Conservation (phyloP, 2,888 invertebrate genomes). For the Platypus cylindrus region DNA sequence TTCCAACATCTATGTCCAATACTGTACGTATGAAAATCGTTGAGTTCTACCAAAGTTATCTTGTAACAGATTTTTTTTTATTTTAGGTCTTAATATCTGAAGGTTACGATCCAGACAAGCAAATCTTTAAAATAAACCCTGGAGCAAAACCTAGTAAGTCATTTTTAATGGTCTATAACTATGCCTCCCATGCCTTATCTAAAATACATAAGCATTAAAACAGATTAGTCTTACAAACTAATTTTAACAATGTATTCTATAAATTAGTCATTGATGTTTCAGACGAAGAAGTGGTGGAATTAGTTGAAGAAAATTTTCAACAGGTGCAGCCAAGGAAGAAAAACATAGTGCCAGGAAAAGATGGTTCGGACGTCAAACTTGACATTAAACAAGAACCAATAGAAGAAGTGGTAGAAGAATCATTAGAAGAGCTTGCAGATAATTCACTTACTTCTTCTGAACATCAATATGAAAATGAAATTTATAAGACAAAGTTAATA, state of each 20-base stretch:
- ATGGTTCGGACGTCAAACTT: not conserved
- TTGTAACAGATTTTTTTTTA: conserved; percentile 9
- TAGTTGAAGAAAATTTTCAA: conserved; percentile 2
- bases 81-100: conserved; percentile 51
- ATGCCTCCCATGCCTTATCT: no score
- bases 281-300: conserved; percentile 5
- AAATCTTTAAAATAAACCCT: conserved; percentile 41
- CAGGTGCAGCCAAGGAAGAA: not conserved
- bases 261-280: conserved; percentile 27
- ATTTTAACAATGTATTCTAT: not conserved
- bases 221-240: conserved; percentile 1
- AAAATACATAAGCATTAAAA: no score
- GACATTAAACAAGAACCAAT: no score
- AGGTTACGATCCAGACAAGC: conserved; percentile 61
- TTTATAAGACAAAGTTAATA: conserved; percentile 9
- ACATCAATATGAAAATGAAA: no score
- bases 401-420: not conserved
- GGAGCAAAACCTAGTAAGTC: conserved; percentile 5
- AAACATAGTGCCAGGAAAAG: conserved; percentile 4
- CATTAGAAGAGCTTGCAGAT: conserved; percentile 1
- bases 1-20: no score
- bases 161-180: not conserved
- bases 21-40: no score
- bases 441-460: conserved; percentile 1
- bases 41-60: no score